phyloP scores from a whole-genome alignment of 2,113 vertebrate genomes.

The Bubo bubo region DNA sequence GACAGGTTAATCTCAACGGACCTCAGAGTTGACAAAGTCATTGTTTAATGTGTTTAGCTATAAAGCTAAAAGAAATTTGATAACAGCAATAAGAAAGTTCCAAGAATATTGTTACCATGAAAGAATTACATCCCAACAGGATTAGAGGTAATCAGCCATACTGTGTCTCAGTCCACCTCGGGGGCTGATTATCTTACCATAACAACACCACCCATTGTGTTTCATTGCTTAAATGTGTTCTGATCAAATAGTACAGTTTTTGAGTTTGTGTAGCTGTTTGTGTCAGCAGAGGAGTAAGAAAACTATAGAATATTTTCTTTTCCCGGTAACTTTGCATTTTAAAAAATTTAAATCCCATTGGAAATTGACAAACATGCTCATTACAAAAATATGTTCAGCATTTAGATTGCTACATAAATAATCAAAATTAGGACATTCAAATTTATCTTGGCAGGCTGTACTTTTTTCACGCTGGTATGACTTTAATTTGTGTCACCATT shows the following conservation, averaged over 20 bases:
- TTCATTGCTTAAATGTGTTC: slow-evolving; percentile 53
- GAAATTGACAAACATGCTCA: neutral
- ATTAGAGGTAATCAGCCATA: slow-evolving; percentile 65
- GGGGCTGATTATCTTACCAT: slow-evolving; percentile 67
- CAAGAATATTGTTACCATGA: slow-evolving; percentile 46
- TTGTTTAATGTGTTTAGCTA: slow-evolving; percentile 68
- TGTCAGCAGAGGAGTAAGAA: neutral
- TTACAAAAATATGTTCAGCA: slow-evolving; percentile 2
- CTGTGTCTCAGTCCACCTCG: slow-evolving; percentile 22
- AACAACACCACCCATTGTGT: slow-evolving; percentile 50
- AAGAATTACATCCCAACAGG: slow-evolving; percentile 75
- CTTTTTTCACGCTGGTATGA: neutral
- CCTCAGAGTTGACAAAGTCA: slow-evolving; percentile 68
- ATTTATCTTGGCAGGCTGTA: neutral
- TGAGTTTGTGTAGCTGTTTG: slow-evolving; percentile 29
- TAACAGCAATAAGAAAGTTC: slow-evolving; percentile 55
- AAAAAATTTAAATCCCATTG: neutral
- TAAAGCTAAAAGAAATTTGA: slow-evolving; percentile 67
- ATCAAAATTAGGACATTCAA: slow-evolving; percentile 37
- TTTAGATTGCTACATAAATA: slow-evolving; percentile 23
- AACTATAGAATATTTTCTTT: neutral
- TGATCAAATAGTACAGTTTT: slow-evolving; percentile 48
- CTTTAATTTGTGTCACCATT: slow-evolving; percentile 21
- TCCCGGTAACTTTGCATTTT: neutral
- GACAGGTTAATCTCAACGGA: slow-evolving; percentile 60